Conservation (phyloP, 2,888 invertebrate species). For the Eledona agricola region DNA sequence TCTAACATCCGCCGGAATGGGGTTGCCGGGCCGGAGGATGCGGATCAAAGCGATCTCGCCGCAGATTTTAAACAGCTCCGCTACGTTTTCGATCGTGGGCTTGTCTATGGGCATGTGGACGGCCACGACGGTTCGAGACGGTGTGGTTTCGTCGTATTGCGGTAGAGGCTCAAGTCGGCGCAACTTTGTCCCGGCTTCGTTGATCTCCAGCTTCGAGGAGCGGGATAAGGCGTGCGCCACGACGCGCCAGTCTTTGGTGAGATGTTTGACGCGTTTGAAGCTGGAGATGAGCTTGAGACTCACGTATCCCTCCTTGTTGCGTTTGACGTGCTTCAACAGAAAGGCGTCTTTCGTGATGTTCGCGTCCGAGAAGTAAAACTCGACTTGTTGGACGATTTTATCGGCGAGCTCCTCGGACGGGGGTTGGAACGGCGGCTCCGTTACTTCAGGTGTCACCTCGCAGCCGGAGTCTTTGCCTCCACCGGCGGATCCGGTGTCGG, state of each 20-base stretch:
- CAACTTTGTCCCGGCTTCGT: slow-evolving; percentile 90
- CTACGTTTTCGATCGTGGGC: slow-evolving; percentile 89
- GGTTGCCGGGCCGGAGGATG: slow-evolving; percentile 87
- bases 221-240: slow-evolving; percentile 86
- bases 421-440: slow-evolving; percentile 70
- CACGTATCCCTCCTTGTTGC: slow-evolving; percentile 96
- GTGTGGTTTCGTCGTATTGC: slow-evolving; percentile 90
- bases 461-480: slow-evolving; percentile 75
- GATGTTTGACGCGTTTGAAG: slow-evolving; percentile 92
- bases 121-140: slow-evolving; percentile 90
- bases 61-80: slow-evolving; percentile 86
- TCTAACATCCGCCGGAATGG: slow-evolving; percentile 89
- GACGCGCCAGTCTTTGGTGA: slow-evolving; percentile 93
- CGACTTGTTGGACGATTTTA: slow-evolving; percentile 86
- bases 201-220: slow-evolving; percentile 85
- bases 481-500: slow-evolving; percentile 70
- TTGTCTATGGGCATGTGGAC: slow-evolving; percentile 85
- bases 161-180: slow-evolving; percentile 86
- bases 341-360: slow-evolving; percentile 96
- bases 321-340: slow-evolving; percentile 90
- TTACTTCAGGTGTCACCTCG: slow-evolving; percentile 68
- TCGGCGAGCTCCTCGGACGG: slow-evolving; percentile 81
- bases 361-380: slow-evolving; percentile 95
- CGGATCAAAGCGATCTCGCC: slow-evolving; percentile 91
- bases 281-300: slow-evolving; percentile 94